Conservation (phyloP, 2,113 vertebrate genomes). For the Astatotilapia flaviijosephi region DNA sequence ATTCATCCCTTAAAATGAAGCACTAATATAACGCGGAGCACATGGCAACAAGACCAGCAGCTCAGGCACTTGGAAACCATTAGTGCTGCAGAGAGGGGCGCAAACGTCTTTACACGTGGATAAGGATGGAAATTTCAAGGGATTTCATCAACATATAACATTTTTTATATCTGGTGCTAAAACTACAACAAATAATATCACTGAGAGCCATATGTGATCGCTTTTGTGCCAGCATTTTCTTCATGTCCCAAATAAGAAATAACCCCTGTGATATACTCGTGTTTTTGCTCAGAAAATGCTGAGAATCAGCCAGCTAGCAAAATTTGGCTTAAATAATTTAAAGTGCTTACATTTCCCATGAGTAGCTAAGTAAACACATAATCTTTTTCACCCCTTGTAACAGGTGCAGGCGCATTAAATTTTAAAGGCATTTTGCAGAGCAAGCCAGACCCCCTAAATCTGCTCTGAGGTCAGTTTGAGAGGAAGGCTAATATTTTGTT, state of each 20-base stretch:
- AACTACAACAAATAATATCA: neutral
- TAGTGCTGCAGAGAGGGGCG: neutral
- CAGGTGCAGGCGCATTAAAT: constrained; percentile 18
- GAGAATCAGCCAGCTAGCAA: neutral
- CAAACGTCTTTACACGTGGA: neutral
- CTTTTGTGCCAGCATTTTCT: neutral
- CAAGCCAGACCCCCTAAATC: neutral
- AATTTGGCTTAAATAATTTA: constrained; percentile 7
- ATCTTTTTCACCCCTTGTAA: neutral
- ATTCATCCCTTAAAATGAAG: constrained; percentile 19
- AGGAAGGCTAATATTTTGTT: neutral
- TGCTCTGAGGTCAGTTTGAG: neutral
- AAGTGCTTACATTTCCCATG: constrained; percentile 1
- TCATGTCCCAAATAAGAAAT: neutral
- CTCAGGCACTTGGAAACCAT: neutral
- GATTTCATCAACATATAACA: neutral
- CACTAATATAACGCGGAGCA: neutral
- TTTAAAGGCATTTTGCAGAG: constrained; percentile 17
- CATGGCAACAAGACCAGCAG: neutral
- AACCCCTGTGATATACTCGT: neutral
- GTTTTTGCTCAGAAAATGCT: neutral
- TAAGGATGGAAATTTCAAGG: neutral
- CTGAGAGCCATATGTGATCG: neutral
- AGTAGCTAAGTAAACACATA: neutral
- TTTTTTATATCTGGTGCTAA: neutral